Conservation (phyloP, 2,888 invertebrate genomes). For the Eustalomyia histrio region DNA sequence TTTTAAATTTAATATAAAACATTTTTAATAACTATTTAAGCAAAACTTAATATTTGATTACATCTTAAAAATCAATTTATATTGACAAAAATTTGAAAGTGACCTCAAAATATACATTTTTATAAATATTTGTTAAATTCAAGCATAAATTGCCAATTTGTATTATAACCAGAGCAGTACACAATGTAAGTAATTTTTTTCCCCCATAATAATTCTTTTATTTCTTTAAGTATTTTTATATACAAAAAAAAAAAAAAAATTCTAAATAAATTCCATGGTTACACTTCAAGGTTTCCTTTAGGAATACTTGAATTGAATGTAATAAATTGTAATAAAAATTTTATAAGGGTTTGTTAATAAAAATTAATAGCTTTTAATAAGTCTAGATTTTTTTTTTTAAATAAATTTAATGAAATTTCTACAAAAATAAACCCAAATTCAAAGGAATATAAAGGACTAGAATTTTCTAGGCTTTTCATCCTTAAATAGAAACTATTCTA, state of each 20-base stretch:
- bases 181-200: neutral
- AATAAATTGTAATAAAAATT: too few relatives aligned
- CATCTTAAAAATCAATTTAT: slow-evolving; percentile 13
- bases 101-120: neutral
- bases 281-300: neutral
- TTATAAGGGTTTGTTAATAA: too few relatives aligned
- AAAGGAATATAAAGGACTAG: too few relatives aligned
- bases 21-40: neutral
- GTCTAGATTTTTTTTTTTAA: too few relatives aligned
- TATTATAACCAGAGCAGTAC: neutral
- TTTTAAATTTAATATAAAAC: neutral
- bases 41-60: neutral
- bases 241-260: too few relatives aligned
- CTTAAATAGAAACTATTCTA: too few relatives aligned
- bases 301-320: too few relatives aligned
- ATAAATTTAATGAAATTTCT: too few relatives aligned
- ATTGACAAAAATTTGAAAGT: neutral
- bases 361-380: too few relatives aligned
- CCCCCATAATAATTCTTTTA: neutral
- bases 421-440: too few relatives aligned
- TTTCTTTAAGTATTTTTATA: neutral
- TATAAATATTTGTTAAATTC: neutral
- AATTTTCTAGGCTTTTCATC: too few relatives aligned
- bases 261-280: neutral
- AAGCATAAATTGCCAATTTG: neutral